phyloP scores from a whole-genome alignment of 2,888 invertebrate species.

The Hipparchia semele region DNA sequence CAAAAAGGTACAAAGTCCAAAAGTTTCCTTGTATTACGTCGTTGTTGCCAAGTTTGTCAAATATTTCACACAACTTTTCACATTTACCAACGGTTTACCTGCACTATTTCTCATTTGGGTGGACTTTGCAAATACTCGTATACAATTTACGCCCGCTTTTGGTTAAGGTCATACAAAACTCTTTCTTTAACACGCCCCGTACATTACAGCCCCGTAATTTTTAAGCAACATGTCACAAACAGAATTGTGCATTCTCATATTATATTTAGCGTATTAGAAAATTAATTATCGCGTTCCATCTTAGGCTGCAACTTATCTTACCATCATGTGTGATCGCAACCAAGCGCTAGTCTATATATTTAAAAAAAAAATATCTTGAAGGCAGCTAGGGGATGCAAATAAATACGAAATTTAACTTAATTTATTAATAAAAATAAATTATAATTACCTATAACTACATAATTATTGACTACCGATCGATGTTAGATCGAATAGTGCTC shows the following conservation, averaged over 20 bases:
- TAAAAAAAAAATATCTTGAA: too few species aligned
- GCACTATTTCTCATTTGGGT: conserved; percentile 42
- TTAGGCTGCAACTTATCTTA: too few species aligned
- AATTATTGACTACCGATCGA: too few species aligned
- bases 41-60: conserved; percentile 50
- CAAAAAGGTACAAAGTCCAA: neutral
- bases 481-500: too few species aligned
- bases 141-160: conserved; percentile 18
- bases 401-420: too few species aligned
- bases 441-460: too few species aligned
- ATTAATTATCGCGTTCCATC: too few species aligned
- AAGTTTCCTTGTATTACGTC: conserved; percentile 18
- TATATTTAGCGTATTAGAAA: too few species aligned
- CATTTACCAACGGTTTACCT: conserved; percentile 52
- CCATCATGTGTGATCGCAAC: too few species aligned
- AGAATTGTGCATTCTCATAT: neutral
- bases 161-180: neutral
- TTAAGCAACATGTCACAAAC: neutral
- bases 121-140: conserved; percentile 38
- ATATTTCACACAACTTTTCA: conserved; percentile 50
- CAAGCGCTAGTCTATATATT: too few species aligned
- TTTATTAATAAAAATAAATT: too few species aligned
- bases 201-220: neutral
- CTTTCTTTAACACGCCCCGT: neutral
- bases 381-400: too few species aligned